These are phyloP conservation scores for Hybos culiciformis DNA, from an alignment of 2,888 invertebrate genomes.

Conservation along the genomic window DNA sequence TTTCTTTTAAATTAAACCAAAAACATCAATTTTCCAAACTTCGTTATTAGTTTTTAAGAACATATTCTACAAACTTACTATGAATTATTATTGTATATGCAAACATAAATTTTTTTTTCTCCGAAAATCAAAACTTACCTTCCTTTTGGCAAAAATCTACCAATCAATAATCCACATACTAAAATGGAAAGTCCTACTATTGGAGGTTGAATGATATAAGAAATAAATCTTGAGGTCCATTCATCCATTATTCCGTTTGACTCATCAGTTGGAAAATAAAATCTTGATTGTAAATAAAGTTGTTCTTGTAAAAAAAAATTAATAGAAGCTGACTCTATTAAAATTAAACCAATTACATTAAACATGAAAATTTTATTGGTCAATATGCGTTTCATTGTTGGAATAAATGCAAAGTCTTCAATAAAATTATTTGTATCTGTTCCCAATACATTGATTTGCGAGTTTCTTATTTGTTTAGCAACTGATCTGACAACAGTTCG, in stretches of 20 bases:
- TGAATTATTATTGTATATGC: neutral
- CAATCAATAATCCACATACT: conserved; percentile 41
- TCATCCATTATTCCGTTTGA: conserved; percentile 41
- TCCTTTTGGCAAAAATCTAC: conserved; percentile 38
- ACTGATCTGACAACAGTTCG: conserved; percentile 41
- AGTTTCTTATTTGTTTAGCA: conserved; percentile 39
- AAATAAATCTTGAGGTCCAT: conserved; percentile 38
- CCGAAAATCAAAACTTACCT: conserved; percentile 21
- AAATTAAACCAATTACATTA: conserved; percentile 39
- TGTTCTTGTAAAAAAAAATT: conserved; percentile 44
- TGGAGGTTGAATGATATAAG: conserved; percentile 43
- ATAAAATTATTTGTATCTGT: conserved; percentile 21
- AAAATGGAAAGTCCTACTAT: conserved; percentile 40
- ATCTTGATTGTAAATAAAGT: conserved; percentile 43
- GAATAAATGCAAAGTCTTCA: conserved; percentile 34
- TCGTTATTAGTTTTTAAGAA: no score
- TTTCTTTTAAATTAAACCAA: no score
- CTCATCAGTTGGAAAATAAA: conserved; percentile 40
- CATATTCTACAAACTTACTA: no score
- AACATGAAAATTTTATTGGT: conserved; percentile 41
- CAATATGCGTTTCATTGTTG: conserved; percentile 39
- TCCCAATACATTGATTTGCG: conserved; percentile 18
- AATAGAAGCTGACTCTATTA: conserved; percentile 39
- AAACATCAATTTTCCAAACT: no score
- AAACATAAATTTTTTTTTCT: neutral